These are phyloP conservation scores for Polietes domitor DNA, from an alignment of 2,888 invertebrate species.

Conservation along the genomic window DNA sequence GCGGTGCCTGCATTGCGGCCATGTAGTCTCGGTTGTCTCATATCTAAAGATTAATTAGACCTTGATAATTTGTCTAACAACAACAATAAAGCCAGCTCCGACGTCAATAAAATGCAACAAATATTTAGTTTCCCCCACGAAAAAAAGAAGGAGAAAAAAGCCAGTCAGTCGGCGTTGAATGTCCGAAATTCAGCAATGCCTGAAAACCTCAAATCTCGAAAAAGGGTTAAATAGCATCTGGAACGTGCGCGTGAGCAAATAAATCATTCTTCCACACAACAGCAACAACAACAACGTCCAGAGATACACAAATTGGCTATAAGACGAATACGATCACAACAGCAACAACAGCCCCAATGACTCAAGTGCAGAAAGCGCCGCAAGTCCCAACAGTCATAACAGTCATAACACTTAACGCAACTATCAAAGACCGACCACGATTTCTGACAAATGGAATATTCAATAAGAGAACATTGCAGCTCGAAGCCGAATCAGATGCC, in stretches of 20 bases:
- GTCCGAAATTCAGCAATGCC: conserved; percentile 56
- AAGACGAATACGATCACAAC: conserved; percentile 48
- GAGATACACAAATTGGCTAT: conserved; percentile 36
- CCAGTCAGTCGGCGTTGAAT: conserved; percentile 57
- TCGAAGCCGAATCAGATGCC: background rate
- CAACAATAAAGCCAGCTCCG: conserved; percentile 18
- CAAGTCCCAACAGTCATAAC: conserved; percentile 70
- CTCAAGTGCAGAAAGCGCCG: conserved; percentile 78
- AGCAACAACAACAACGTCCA: background rate
- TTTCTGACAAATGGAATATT: conserved; percentile 36
- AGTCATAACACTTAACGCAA: conserved; percentile 64
- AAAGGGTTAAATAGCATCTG: conserved; percentile 60
- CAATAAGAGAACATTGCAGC: background rate
- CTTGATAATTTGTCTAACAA: conserved; percentile 69
- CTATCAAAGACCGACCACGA: conserved; percentile 61
- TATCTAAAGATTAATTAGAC: conserved; percentile 71
- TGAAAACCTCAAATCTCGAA: conserved; percentile 53
- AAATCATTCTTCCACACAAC: conserved; percentile 75
- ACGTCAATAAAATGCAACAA: conserved; percentile 39
- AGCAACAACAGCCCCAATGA: conserved; percentile 51
- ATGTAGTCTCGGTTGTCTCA: conserved; percentile 32
- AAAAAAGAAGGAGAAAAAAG: conserved; percentile 68
- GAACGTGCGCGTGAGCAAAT: conserved; percentile 78
- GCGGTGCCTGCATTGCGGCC: background rate
- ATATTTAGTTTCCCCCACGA: conserved; percentile 26